These are phyloP conservation scores for Hypotaenidia okinawae DNA, from an alignment of 2,797 vertebrate genomes.

Conservation along the genomic window DNA sequence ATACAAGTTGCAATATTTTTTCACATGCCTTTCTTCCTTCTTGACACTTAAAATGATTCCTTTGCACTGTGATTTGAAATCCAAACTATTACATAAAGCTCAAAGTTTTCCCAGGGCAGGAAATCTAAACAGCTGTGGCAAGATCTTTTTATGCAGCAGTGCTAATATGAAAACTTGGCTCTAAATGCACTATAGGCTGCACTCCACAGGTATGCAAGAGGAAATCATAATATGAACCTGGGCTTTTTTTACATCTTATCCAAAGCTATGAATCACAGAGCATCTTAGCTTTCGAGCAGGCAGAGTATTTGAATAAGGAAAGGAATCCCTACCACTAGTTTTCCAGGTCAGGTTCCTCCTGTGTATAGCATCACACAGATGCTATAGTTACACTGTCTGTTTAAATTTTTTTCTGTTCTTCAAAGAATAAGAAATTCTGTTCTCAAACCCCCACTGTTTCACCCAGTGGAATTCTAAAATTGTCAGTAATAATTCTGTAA, in stretches of 20 bases:
- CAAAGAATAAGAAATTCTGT: conserved; percentile 30
- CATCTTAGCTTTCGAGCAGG: not conserved
- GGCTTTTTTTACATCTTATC: not conserved
- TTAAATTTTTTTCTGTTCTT: conserved; percentile 11
- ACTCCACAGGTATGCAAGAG: not conserved
- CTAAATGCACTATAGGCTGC: not conserved
- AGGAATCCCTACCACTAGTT: not conserved
- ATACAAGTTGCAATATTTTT: not conserved
- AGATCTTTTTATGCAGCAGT: not conserved
- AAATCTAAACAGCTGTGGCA: not conserved
- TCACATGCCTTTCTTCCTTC: not conserved
- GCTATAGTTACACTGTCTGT: not conserved
- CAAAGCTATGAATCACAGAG: not conserved
- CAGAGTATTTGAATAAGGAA: not conserved
- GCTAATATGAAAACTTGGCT: not conserved
- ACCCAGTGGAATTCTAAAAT: conserved; percentile 52
- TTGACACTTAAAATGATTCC: not conserved
- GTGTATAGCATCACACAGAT: conserved; percentile 10
- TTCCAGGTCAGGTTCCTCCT: not conserved
- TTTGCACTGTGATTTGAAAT: not conserved
- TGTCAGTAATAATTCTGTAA: conserved; percentile 66
- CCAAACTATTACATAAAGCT: not conserved
- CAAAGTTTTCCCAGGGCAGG: not conserved
- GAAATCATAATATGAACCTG: conserved; percentile 5
- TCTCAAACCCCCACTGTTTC: conserved; percentile 35